Conservation (phyloP, 1,140 invertebrate species). For the Phthorimaea operculella region DNA sequence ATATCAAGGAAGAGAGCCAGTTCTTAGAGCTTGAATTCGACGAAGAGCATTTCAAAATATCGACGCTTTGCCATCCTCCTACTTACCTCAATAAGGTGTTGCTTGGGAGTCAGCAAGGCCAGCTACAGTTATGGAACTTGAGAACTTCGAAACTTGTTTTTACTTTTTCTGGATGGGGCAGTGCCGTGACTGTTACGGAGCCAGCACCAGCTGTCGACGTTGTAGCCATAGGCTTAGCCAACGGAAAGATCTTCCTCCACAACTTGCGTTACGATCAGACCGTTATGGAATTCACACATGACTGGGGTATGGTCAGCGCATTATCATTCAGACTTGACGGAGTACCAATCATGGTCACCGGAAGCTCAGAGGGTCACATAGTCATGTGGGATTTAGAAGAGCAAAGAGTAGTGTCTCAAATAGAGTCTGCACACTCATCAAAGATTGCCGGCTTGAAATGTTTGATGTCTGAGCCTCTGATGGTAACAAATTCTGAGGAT, state of each 20-base stretch:
- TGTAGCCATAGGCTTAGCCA: slow-evolving; percentile 84
- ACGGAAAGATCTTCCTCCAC: slow-evolving; percentile 87
- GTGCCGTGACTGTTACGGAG: slow-evolving; percentile 77
- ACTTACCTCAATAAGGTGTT: slow-evolving; percentile 96
- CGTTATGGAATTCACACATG: slow-evolving; percentile 88
- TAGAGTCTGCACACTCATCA: slow-evolving; percentile 79
- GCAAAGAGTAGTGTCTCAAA: slow-evolving; percentile 78
- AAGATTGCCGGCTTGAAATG: slow-evolving; percentile 83
- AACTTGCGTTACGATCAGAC: slow-evolving; percentile 90
- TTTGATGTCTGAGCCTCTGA: slow-evolving; percentile 86
- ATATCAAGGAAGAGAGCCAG: slow-evolving; percentile 80
- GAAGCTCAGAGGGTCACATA: slow-evolving; percentile 82
- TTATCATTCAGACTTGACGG: slow-evolving; percentile 92
- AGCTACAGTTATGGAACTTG: slow-evolving; percentile 92
- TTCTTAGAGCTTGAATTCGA: slow-evolving; percentile 79
- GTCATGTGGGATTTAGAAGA: slow-evolving; percentile 96
- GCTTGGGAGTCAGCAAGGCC: slow-evolving; percentile 90
- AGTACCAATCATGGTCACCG: slow-evolving; percentile 86
- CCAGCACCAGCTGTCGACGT: slow-evolving; percentile 92
- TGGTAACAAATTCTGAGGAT: slow-evolving; percentile 92
- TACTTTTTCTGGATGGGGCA: slow-evolving; percentile 83
- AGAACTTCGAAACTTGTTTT: slow-evolving; percentile 82
- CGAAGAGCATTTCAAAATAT: slow-evolving; percentile 79
- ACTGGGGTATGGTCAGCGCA: slow-evolving; percentile 89
- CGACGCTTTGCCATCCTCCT: slow-evolving; percentile 85